Base-by-base conservation (phyloP, 2,888 invertebrate genomes). In the Calliopum simillimum region DNA sequence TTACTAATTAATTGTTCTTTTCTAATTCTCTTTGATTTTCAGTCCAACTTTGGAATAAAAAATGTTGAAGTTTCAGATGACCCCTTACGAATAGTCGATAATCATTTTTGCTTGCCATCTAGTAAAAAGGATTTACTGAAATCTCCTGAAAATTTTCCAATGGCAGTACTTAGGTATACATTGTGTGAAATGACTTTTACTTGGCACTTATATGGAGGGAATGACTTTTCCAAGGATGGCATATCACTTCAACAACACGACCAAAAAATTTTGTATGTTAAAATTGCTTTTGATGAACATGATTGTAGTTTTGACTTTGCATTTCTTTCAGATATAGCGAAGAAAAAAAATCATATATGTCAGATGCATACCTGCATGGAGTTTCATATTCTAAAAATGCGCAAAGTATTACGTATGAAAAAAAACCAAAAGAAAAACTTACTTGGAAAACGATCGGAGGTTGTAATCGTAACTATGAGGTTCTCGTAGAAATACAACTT, bases 191-290 rank as follows among this genome's bases (percentile, higher is more conserved):
- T 98, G 93, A 94, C 95, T 1, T 82, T 99, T 1, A 90, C 94
- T 0, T 97, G 98, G 97, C 93, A 95, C 82, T 91, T 99, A 88
- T 98, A 93, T 82, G 98, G 97, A 1, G 99, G 99, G 0, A 90
- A 90, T 71, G 99, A 99, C 87, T 98, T 99, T 83, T 88, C 89
- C 4, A 21, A 73, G 19, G 76, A 71, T 56, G 21, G 21, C 16
- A 11, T 23, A 12, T 13, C 8, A 16, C 19, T 3, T 23, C 53
- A 23, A 6, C 53, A 53, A 19, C 23, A 19, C 19, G 1, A 21
- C 13, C 53, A 53, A 33, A 33, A 33, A 33, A 1, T n/a, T n/a
- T n/a, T 33, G 33, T 33, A 33, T 33, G 33, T 33, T 33, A 33
- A 33, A 33, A 4, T 33, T 33, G 6, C 33, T 6, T 33, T 33